Evolutionary conservation across 1,140 invertebrate genomes (phyloP).

Genomic region (Caenorhabditis tropicalis): DNA sequence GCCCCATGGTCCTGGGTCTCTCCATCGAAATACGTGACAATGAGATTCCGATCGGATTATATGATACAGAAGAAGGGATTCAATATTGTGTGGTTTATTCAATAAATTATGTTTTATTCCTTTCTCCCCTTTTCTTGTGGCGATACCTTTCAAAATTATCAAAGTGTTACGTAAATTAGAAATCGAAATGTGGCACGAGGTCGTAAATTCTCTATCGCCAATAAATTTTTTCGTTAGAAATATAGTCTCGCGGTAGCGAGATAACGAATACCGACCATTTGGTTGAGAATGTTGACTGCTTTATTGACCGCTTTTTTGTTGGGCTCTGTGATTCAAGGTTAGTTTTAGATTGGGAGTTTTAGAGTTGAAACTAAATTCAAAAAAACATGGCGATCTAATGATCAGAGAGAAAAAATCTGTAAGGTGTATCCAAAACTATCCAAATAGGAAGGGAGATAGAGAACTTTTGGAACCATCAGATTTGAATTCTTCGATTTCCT

Average conservation of each 20-base stretch:
- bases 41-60: not conserved
- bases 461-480: no score
- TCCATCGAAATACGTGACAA: not conserved
- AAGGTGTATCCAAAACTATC: no score
- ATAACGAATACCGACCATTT: not conserved
- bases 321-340: not conserved
- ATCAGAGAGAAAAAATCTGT: no score
- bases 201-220: constrained; percentile 11
- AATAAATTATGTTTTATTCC: not conserved
- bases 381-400: no score
- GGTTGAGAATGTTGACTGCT: not conserved
- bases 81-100: not conserved
- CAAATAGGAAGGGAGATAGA: no score
- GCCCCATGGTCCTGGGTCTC: not conserved
- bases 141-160: not conserved
- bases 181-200: not conserved
- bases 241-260: not conserved
- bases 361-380: not conserved
- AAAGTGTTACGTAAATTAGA: not conserved
- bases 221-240: not conserved
- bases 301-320: not conserved
- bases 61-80: not conserved
- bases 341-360: not conserved
- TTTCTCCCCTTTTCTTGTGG: not conserved
- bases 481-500: no score